Conservation (phyloP, 2,797 vertebrate genomes). For the Darevskia mixta region DNA sequence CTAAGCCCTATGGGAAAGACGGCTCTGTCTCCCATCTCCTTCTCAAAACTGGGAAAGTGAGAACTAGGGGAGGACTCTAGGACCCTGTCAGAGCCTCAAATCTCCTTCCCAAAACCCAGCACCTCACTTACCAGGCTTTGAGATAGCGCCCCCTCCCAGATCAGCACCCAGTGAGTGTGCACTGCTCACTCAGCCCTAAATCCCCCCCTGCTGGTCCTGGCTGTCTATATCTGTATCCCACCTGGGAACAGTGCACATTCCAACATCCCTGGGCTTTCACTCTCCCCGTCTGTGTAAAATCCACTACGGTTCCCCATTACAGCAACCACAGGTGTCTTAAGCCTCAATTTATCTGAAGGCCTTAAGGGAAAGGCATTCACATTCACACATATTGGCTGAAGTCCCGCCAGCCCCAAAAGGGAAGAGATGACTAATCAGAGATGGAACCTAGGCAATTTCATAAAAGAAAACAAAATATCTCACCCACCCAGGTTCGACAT, state of each 20-base stretch:
- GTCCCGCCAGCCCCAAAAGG: not conserved
- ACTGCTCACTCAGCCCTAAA: not conserved
- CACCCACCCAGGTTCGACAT: not conserved
- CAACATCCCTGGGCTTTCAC: not conserved
- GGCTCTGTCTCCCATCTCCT: too few species aligned
- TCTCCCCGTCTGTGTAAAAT: not conserved
- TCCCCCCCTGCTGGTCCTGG: not conserved
- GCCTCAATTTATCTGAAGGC: not conserved
- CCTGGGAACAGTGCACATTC: too few species aligned
- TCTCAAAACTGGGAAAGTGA: too few species aligned
- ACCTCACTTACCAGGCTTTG: too few species aligned
- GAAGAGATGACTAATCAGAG: slow-evolving; percentile 5
- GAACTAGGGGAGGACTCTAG: too few species aligned
- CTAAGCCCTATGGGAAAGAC: too few species aligned
- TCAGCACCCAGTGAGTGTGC: too few species aligned
- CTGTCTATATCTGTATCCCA: not conserved
- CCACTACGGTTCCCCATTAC: not conserved
- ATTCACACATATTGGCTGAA: not conserved
- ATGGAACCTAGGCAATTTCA: not conserved
- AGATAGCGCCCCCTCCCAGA: too few species aligned
- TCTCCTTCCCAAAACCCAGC: too few species aligned
- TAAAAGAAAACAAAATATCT: not conserved
- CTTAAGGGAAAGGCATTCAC: not conserved
- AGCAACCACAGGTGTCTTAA: not conserved
- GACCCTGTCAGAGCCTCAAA: too few species aligned